phyloP scores from a whole-genome alignment of 2,113 vertebrate genomes.

The Callionymus lyra region DNA sequence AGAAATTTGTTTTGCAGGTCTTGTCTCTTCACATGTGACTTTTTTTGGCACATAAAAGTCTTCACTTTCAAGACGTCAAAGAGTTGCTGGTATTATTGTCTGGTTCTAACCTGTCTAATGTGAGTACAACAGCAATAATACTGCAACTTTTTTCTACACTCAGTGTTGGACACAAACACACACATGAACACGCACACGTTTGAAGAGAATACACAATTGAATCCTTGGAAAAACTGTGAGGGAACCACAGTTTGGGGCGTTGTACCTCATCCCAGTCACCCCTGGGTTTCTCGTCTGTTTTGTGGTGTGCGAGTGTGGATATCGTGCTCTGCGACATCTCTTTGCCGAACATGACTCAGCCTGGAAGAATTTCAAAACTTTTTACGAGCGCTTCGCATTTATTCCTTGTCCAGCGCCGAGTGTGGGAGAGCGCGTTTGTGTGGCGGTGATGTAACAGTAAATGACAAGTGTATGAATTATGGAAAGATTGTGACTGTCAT shows the following conservation, averaged over 20 bases:
- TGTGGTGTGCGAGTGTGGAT: slow-evolving; percentile 10
- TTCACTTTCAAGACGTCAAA: too few species aligned
- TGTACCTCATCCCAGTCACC: slow-evolving; percentile 39
- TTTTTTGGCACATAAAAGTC: too few species aligned
- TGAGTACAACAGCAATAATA: slow-evolving; percentile 5
- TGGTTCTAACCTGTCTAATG: background rate
- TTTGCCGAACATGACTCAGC: slow-evolving; percentile 39
- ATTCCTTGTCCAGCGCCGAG: slow-evolving; percentile 22
- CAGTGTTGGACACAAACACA: too few species aligned
- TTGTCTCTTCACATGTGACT: too few species aligned
- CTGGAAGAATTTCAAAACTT: slow-evolving; percentile 43
- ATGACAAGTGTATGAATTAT: slow-evolving; percentile 30
- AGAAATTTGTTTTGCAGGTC: too few species aligned
- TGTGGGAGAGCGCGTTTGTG: slow-evolving; percentile 30
- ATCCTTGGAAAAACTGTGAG: slow-evolving; percentile 39
- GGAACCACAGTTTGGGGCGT: slow-evolving; percentile 46
- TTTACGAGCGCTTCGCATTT: slow-evolving; percentile 34
- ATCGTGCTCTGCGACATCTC: slow-evolving; percentile 38
- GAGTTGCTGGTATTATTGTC: background rate
- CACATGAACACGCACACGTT: slow-evolving; percentile 5
- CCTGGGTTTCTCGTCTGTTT: slow-evolving; percentile 31
- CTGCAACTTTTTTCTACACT: slow-evolving; percentile 2
- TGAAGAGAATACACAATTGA: slow-evolving; percentile 39
- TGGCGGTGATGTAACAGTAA: slow-evolving; percentile 5
- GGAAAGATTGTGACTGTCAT: slow-evolving; percentile 3